Conservation (phyloP, 2,888 invertebrate genomes). For the Oxystoma pomonae region DNA sequence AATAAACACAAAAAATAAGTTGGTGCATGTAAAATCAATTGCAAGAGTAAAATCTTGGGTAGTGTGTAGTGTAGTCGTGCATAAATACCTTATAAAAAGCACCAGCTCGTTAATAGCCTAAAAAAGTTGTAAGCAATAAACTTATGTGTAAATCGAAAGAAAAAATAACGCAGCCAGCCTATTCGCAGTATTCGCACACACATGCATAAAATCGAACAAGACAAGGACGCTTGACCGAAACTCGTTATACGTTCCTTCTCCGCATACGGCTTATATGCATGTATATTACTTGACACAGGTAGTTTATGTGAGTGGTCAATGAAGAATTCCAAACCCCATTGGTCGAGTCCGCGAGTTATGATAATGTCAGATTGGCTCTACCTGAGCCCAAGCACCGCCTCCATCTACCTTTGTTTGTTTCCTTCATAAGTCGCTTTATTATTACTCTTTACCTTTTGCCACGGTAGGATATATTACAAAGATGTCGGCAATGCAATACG, state of each 20-base stretch:
- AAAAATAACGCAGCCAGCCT: not conserved
- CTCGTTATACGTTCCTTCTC: constrained; percentile 23
- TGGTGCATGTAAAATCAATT: not conserved
- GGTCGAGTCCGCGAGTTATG: constrained; percentile 48
- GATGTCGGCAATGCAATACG: no score
- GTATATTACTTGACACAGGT: constrained; percentile 44
- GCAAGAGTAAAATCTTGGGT: not conserved
- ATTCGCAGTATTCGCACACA: constrained; percentile 9
- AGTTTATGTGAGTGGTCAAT: constrained; percentile 48
- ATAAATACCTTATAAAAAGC: not conserved
- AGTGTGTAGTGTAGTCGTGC: not conserved
- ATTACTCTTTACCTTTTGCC: no score
- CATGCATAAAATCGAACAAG: constrained; percentile 21
- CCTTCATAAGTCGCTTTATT: constrained; percentile 48
- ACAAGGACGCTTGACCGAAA: constrained; percentile 15
- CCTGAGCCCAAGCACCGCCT: constrained; percentile 45
- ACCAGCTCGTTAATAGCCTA: not conserved
- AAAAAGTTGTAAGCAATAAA: not conserved
- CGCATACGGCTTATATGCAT: constrained; percentile 30
- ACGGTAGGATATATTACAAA: no score
- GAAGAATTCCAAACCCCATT: constrained; percentile 46
- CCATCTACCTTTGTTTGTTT: constrained; percentile 43
- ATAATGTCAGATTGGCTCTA: constrained; percentile 49
- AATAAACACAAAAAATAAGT: not conserved
- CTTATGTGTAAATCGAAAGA: not conserved